Conservation (phyloP, 2,797 vertebrate species). For the Phataginus tetradactyla region DNA sequence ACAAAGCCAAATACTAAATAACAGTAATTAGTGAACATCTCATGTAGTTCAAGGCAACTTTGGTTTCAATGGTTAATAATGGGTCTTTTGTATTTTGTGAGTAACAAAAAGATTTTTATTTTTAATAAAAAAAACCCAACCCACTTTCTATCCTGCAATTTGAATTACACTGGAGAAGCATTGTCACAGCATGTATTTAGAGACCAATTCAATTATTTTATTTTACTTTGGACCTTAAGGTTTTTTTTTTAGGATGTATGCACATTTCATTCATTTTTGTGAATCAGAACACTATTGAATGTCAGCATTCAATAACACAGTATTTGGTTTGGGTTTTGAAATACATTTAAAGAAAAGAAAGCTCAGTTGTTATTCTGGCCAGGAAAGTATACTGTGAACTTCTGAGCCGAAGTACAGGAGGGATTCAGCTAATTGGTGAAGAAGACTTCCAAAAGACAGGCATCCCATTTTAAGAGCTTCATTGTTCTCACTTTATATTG, state of each 20-base stretch:
- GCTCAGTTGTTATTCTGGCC: neutral
- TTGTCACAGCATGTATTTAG: neutral
- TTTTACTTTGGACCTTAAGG: neutral
- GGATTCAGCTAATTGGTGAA: neutral
- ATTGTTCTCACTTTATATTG: neutral
- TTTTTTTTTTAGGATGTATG: neutral
- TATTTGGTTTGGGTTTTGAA: neutral
- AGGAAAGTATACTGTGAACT: neutral
- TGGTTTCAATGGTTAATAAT: neutral
- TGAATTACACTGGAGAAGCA: neutral
- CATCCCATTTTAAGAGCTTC: neutral
- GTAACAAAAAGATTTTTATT: neutral
- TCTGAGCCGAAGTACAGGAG: neutral
- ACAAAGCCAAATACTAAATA: neutral
- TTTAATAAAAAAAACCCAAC: neutral
- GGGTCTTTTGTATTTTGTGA: neutral
- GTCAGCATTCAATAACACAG: neutral
- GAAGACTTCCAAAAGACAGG: neutral
- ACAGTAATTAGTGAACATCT: neutral
- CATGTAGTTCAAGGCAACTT: neutral
- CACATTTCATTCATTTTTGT: neutral
- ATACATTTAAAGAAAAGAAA: neutral
- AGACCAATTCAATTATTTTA: neutral
- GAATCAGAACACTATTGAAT: neutral
- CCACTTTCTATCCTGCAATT: neutral